phyloP scores from a whole-genome alignment of 2,888 invertebrate species.

The Tenthredo scrophulariae region DNA sequence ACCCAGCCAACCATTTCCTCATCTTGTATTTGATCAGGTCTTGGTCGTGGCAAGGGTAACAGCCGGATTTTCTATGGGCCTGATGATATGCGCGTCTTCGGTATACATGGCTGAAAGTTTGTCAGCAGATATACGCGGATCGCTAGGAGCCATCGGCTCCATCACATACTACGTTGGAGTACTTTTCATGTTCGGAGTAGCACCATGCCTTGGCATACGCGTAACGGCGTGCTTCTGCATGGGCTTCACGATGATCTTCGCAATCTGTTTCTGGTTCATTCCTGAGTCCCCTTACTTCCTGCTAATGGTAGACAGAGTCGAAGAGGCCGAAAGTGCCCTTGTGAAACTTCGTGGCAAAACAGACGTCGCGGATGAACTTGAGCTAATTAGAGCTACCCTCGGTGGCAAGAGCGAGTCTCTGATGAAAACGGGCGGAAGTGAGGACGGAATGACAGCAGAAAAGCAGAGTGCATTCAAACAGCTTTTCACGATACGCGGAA shows the following conservation, averaged over 20 bases:
- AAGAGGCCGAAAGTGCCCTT: conserved; percentile 77
- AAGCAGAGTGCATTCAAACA: conserved; percentile 59
- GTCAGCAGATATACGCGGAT: conserved; percentile 78
- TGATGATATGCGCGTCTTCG: conserved; percentile 60
- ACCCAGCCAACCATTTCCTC: neutral
- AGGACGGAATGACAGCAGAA: neutral
- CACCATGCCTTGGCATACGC: conserved; percentile 66
- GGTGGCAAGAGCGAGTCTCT: conserved; percentile 46
- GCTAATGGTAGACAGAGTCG: conserved; percentile 67
- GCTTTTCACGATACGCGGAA: conserved; percentile 65
- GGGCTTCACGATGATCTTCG: conserved; percentile 71
- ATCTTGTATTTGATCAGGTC: conserved; percentile 58
- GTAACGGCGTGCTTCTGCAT: conserved; percentile 69
- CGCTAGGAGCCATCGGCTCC: conserved; percentile 81
- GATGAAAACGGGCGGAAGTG: neutral
- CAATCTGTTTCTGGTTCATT: conserved; percentile 74
- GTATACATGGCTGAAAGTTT: conserved; percentile 68
- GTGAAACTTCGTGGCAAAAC: conserved; percentile 77
- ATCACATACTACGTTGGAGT: conserved; percentile 78
- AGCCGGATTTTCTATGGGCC: conserved; percentile 63
- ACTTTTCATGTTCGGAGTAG: conserved; percentile 66
- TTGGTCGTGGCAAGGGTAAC: conserved; percentile 64
- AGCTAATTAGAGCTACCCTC: conserved; percentile 59
- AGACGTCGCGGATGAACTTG: conserved; percentile 80
- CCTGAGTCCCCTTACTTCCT: conserved; percentile 80